These are phyloP conservation scores for Pterocles gutturalis DNA, from an alignment of 2,113 vertebrate genomes.

Conservation along the genomic window DNA sequence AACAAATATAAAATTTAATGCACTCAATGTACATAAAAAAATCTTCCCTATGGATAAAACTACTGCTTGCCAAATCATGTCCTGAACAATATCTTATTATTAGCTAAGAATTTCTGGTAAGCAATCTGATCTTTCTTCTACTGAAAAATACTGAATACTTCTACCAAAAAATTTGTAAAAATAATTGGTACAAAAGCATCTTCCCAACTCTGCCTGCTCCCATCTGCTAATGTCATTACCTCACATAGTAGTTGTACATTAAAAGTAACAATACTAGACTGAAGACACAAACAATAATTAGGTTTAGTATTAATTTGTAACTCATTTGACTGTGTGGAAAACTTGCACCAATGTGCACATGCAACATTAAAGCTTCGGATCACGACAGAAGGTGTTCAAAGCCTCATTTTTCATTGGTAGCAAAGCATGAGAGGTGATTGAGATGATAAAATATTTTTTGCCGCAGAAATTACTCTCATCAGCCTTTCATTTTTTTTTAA, in stretches of 20 bases:
- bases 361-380: not conserved
- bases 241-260: not conserved
- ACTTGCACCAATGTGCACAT: not conserved
- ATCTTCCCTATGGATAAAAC: not conserved
- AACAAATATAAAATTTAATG: not conserved
- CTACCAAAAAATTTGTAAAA: not conserved
- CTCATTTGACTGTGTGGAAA: not conserved
- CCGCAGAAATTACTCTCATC: not conserved
- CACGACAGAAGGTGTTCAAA: not conserved
- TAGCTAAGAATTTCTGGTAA: not conserved
- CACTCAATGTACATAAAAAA: not conserved
- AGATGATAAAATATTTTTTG: not conserved
- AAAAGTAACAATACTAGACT: not conserved
- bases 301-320: not conserved
- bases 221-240: not conserved
- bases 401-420: not conserved
- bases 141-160: not conserved
- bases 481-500: not conserved
- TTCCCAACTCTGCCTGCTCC: not conserved
- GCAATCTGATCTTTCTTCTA: not conserved
- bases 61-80: not conserved
- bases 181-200: not conserved
- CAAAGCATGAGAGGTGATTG: not conserved
- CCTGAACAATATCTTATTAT: not conserved
- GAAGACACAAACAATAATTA: not conserved